Evolutionary conservation across 2,888 invertebrate species (phyloP), one percentile per base, ranked within the genome.

Genomic region (Anticlea derivata): DNA sequence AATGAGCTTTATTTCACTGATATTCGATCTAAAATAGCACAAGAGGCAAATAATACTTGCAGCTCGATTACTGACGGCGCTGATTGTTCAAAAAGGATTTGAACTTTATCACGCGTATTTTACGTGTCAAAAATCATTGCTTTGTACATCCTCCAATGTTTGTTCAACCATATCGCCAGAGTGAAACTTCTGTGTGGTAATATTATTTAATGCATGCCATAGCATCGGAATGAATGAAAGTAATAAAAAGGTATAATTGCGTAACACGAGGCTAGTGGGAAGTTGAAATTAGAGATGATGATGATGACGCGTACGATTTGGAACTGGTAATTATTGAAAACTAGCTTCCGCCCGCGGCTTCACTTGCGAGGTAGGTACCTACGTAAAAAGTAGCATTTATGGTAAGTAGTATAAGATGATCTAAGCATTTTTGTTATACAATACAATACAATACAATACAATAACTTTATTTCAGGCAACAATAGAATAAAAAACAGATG

Each of bases 211-310:
- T 46, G 46, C 41, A 22, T 40, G 79, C 77, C 77, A 80, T 77
- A 79, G 73, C 81, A 77, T 78, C 68, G 79, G 75, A 82, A 81
- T 84, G 85, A 86, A 85, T 85, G 85, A 75, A 80, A 82, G 83
- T 78, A 80, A 78, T 73, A 80, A 73, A 79, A 80, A 77, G 77
- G 38, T 40, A 65, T 79, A 79, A 86, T 85, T 84, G 81, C 78
- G 83, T 85, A 83, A 84, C 78, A 78, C 65, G 80, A 85, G 71
- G 78, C 75, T 60, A 72, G 63, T 69, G 68, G 76, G 72, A 58
- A 61, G 57, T 55, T 53, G 59, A 57, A 57, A 59, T 61, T 51
- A 57, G 61, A 58, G 55, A 50, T 55, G 55, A 57, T 59, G 55
- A 50, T 47, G 51, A 52, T 56, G 50, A 54, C 46, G 38, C 1